Percentiles rank a stretch among this genome's conserved stretches.
Evolutionary conservation across 2,113 vertebrate genomes (phyloP).

Genomic region (Cheilinus undulatus): DNA sequence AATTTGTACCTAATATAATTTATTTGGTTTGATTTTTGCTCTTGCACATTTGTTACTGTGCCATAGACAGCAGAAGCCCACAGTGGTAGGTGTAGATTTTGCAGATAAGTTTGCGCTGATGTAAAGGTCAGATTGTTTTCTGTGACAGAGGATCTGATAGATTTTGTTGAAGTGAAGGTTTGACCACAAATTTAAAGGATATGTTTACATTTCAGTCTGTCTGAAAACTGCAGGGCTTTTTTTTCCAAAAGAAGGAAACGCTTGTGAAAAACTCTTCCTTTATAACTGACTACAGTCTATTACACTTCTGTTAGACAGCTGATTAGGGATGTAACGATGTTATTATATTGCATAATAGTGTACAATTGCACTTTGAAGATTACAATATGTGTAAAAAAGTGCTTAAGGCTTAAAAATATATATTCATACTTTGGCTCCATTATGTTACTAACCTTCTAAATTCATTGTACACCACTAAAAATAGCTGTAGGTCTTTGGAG

Average conservation of each 20-base stretch:
- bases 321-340: too few relatives aligned
- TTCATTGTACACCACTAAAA: not conserved
- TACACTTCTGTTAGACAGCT: not conserved
- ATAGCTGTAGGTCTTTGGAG: too few relatives aligned
- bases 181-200: constrained; percentile 10
- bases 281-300: not conserved
- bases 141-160: too few relatives aligned
- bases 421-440: too few relatives aligned
- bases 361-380: too few relatives aligned
- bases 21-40: constrained; percentile 33
- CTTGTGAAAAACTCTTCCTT: not conserved
- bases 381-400: too few relatives aligned
- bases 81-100: constrained; percentile 17
- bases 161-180: constrained; percentile 5
- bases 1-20: constrained; percentile 28
- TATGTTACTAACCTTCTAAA: too few relatives aligned
- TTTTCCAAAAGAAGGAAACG: not conserved
- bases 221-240: not conserved
- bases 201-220: too few relatives aligned
- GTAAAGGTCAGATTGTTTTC: constrained; percentile 13
- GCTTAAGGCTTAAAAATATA: too few relatives aligned
- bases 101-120: constrained; percentile 5
- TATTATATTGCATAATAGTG: too few relatives aligned
- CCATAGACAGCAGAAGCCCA: not conserved
- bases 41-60: constrained; percentile 41